Evolutionary conservation across 1,140 invertebrate genomes (phyloP).

Genomic region (Drosophila setifemur): DNA sequence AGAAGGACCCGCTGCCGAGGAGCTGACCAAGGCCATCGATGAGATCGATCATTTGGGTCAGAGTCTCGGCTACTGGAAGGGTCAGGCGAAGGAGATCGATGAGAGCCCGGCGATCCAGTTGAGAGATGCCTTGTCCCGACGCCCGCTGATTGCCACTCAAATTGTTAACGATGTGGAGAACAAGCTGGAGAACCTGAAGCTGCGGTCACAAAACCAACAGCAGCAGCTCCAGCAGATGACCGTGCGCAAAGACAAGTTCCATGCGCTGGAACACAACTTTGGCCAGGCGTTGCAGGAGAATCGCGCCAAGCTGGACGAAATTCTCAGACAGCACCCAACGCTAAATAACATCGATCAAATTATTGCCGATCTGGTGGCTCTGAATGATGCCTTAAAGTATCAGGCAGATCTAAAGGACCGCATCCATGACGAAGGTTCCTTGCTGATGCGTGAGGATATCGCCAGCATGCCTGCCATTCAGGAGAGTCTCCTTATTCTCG

Average conservation of each 20-base stretch:
- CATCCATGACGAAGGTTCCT: conserved; percentile 88
- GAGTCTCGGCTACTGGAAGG: conserved; percentile 88
- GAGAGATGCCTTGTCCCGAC: conserved; percentile 86
- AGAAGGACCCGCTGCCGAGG: conserved; percentile 86
- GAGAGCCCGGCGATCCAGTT: conserved; percentile 86
- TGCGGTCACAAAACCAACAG: conserved; percentile 86
- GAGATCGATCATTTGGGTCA: conserved; percentile 87
- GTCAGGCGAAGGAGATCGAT: conserved; percentile 87
- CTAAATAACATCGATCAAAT: conserved; percentile 81
- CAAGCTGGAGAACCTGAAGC: conserved; percentile 86
- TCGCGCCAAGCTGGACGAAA: conserved; percentile 84
- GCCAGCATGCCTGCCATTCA: conserved; percentile 90
- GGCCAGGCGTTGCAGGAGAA: conserved; percentile 85
- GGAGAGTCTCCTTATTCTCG: conserved; percentile 88
- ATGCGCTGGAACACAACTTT: conserved; percentile 86
- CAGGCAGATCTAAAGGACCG: conserved; percentile 84
- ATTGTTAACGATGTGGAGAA: conserved; percentile 89
- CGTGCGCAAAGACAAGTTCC: conserved; percentile 87
- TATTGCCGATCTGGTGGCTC: conserved; percentile 74
- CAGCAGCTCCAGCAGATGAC: conserved; percentile 87
- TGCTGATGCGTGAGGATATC: conserved; percentile 91
- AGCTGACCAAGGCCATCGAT: conserved; percentile 86
- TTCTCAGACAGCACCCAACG: conserved; percentile 81
- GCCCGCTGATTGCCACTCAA: conserved; percentile 87
- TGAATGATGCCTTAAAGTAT: conserved; percentile 83